phyloP scores from a whole-genome alignment of 2,797 vertebrate species.

The Enteromius argenteus region DNA sequence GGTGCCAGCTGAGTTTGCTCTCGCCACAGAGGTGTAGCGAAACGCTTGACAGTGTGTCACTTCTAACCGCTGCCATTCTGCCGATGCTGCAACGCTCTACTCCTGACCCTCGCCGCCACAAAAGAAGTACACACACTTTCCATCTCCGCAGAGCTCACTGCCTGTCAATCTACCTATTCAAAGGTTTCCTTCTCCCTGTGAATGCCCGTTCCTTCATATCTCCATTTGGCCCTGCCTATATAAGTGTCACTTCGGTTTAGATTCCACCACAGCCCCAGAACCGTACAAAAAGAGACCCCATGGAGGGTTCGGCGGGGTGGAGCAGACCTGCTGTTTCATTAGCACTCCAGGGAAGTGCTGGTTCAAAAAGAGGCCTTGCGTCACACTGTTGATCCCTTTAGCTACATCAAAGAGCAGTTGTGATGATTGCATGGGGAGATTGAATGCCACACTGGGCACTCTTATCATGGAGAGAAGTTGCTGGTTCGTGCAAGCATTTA shows the following conservation, averaged over 20 bases:
- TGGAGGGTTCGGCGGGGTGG: conserved; percentile 62
- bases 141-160: conserved; percentile 73
- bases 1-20: conserved; percentile 71
- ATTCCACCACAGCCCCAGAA: conserved; percentile 70
- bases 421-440: conserved; percentile 48
- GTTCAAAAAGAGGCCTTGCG: conserved; percentile 62
- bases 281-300: conserved; percentile 62
- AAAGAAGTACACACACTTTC: conserved; percentile 74
- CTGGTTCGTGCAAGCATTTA: conserved; percentile 3
- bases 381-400: conserved; percentile 49
- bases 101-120: conserved; percentile 67
- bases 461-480: conserved; percentile 12
- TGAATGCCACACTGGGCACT: conserved; percentile 43
- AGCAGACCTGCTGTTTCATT: conserved; percentile 72
- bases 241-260: conserved; percentile 80
- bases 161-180: conserved; percentile 80
- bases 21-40: conserved; percentile 63
- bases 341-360: conserved; percentile 65
- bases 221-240: conserved; percentile 70
- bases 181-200: conserved; percentile 68
- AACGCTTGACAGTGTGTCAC: conserved; percentile 75
- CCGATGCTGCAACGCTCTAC: conserved; percentile 62
- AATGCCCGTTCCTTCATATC: conserved; percentile 68
- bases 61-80: conserved; percentile 57
- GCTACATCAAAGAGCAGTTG: conserved; percentile 33